Percentiles rank a stretch among this genome's conserved stretches.
These are phyloP conservation scores for Botia almorhae DNA, from an alignment of 2,797 vertebrate species.

Conservation along the genomic window DNA sequence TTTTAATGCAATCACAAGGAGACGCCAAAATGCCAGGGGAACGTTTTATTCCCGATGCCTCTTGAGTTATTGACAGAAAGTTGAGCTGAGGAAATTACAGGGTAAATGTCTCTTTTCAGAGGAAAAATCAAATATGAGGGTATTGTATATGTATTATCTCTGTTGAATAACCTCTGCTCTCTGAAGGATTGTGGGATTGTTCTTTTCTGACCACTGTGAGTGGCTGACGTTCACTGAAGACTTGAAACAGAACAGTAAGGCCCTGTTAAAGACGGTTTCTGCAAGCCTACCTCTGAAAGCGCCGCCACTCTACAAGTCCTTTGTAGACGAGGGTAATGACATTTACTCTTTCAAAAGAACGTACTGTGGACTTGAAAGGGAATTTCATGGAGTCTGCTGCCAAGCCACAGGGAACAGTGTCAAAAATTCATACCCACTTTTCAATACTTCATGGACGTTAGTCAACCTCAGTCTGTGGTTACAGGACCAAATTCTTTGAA, in stretches of 20 bases:
- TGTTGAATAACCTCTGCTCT: conserved; percentile 32
- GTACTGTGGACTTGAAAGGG: conserved; percentile 45
- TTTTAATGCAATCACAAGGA: conserved; percentile 46
- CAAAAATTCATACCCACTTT: conserved; percentile 29
- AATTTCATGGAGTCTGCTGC: conserved; percentile 49
- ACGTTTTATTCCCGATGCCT: conserved; percentile 37
- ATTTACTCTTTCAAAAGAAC: conserved; percentile 43
- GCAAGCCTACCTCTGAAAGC: conserved; percentile 29
- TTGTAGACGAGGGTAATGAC: conserved; percentile 42
- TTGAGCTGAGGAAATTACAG: conserved; percentile 45
- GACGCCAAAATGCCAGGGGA: conserved; percentile 45
- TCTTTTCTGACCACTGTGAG: conserved; percentile 21
- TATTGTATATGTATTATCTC: conserved; percentile 35
- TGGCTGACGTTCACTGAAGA: background rate
- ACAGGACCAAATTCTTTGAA: background rate
- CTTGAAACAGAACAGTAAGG: conserved; percentile 4
- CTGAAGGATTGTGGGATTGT: conserved; percentile 3
- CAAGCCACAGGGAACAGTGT: conserved; percentile 20
- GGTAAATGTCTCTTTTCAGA: conserved; percentile 28
- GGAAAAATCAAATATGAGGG: conserved; percentile 36
- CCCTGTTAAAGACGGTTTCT: conserved; percentile 24
- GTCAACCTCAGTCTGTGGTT: conserved; percentile 1
- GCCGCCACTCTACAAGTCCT: background rate
- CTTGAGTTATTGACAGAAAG: conserved; percentile 47
- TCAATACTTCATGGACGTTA: conserved; percentile 44